Percentiles rank a stretch among this genome's conserved stretches.
These are phyloP conservation scores for Acrobeloides nanus DNA, from an alignment of 2,888 invertebrate genomes.

Conservation along the genomic window DNA sequence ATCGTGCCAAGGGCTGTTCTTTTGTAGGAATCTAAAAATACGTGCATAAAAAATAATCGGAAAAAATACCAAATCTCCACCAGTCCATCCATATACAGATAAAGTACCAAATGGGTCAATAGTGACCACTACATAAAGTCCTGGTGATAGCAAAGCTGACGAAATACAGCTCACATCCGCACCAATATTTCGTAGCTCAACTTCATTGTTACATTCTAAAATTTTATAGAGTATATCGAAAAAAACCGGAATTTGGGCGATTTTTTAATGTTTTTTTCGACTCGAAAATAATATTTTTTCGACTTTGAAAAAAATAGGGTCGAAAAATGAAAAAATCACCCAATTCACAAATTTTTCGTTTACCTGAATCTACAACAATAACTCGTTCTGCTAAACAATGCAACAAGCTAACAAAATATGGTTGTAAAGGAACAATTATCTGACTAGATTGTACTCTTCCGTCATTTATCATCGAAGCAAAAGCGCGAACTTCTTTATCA, in stretches of 20 bases:
- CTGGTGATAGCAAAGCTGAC: slow-evolving; percentile 11
- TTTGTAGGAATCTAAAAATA: not conserved
- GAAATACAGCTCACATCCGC: slow-evolving; percentile 18
- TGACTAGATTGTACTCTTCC: slow-evolving; percentile 7
- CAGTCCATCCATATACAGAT: slow-evolving; percentile 18
- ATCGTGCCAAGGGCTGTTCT: slow-evolving; percentile 22
- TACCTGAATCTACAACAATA: slow-evolving; percentile 12
- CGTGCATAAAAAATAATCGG: not conserved
- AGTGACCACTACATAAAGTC: slow-evolving; percentile 15
- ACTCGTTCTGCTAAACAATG: slow-evolving; percentile 19
- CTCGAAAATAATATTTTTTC: too few relatives aligned
- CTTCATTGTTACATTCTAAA: slow-evolving; percentile 13
- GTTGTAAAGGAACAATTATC: slow-evolving; percentile 16
- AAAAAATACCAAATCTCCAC: slow-evolving; percentile 6
- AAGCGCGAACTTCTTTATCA: slow-evolving; percentile 22
- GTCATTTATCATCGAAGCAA: slow-evolving; percentile 13
- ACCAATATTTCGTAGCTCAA: slow-evolving; percentile 14
- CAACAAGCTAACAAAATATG: slow-evolving; percentile 13
- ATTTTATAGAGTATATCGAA: too few relatives aligned
- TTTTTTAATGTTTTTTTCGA: too few relatives aligned
- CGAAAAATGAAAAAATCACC: too few relatives aligned
- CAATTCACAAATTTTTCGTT: not conserved
- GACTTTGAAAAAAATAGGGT: too few relatives aligned
- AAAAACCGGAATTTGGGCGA: too few relatives aligned
- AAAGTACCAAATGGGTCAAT: slow-evolving; percentile 20